Conservation (phyloP, 2,113 vertebrate species). For the Paradoxurus hermaphroditus region DNA sequence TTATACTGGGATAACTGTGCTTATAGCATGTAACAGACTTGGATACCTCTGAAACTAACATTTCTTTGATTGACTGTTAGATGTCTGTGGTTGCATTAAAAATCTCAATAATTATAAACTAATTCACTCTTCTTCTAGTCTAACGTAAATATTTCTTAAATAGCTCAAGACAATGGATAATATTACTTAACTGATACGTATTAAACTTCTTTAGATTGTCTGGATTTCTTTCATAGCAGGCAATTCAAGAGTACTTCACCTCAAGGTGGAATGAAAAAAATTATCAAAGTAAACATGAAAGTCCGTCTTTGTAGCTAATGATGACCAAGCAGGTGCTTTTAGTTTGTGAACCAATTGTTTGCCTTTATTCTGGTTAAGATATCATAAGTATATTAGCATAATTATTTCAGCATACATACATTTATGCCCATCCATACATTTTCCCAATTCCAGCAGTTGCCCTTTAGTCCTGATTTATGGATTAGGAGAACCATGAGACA, state of each 20-base stretch:
- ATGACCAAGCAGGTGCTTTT: neutral
- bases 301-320: neutral
- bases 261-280: constrained; percentile 47
- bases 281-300: neutral
- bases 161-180: constrained; percentile 25
- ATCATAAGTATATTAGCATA: neutral
- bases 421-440: constrained; percentile 58
- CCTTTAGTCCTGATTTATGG: constrained; percentile 75
- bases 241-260: constrained; percentile 54
- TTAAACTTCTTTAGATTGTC: constrained; percentile 63
- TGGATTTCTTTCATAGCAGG: constrained; percentile 56
- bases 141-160: constrained; percentile 73
- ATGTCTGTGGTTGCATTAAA: constrained; percentile 95
- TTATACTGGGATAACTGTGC: constrained; percentile 68
- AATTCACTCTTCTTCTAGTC: constrained; percentile 75
- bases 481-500: constrained; percentile 71
- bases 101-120: constrained; percentile 77
- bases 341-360: constrained; percentile 6
- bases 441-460: constrained; percentile 69
- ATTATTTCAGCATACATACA: neutral
- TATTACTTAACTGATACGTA: constrained; percentile 62
- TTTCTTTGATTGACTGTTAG: constrained; percentile 74
- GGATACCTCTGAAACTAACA: constrained; percentile 80
- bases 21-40: constrained; percentile 75
- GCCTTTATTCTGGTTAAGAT: neutral